Percentiles rank a stretch among this genome's conserved stretches.
phyloP scores from a whole-genome alignment of 2,113 vertebrate genomes.

The Bufo gargarizans region DNA sequence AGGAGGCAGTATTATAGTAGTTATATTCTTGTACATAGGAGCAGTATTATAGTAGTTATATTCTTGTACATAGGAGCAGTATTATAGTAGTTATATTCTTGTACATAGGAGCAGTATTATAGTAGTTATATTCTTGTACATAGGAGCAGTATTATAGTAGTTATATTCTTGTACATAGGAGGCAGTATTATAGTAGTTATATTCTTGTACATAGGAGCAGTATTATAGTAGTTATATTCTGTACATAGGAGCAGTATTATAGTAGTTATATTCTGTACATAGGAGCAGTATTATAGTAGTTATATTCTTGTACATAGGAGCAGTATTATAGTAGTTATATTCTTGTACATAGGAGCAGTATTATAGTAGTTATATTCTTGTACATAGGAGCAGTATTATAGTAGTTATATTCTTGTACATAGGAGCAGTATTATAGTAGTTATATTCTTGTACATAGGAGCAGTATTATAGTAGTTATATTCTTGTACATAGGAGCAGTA shows the following conservation, averaged over 20 bases:
- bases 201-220: background rate
- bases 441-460: constrained; percentile 4
- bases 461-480: constrained; percentile 20
- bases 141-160: background rate
- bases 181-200: background rate
- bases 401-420: constrained; percentile 5
- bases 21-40: background rate
- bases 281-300: background rate
- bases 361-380: constrained; percentile 6
- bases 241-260: background rate
- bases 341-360: background rate
- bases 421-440: constrained; percentile 7
- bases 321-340: constrained; percentile 11
- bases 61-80: background rate
- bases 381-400: background rate
- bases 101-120: background rate
- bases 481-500: background rate
- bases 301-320: background rate
- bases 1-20: background rate
- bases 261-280: too few species aligned
- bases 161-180: too few species aligned
- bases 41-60: constrained; percentile 12
- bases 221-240: constrained; percentile 10
- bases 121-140: constrained; percentile 9
- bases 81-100: constrained; percentile 2